Evolutionary conservation across 2,888 invertebrate species (phyloP), one percentile per base, ranked within the genome.

Genomic region (Sinodicranocentrus sp.): DNA sequence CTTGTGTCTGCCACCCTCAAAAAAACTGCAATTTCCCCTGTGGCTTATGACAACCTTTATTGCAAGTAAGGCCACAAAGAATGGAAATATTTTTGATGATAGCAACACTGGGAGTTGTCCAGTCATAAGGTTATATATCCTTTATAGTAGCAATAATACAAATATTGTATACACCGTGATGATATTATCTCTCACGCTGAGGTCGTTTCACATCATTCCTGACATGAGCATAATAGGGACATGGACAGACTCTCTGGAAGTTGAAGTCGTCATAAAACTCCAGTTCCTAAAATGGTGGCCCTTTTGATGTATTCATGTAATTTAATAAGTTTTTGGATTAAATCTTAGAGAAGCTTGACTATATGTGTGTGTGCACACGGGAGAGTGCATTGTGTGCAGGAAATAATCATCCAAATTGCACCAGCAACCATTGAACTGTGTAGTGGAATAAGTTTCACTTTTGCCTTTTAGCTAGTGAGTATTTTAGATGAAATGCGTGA

Each of bases 201-300:
- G 78, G 78, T 78, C 61, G 61, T 78, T 61, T 78, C 68, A 70
- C 61, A 78, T 78, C 78, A 70, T 23, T 68, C 57, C 67, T 78
- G 78, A 78, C 78, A 70, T 57, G 78, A 78, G 78, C 59, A 70
- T 67, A 68, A 77, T 76, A 65, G 21, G 76, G 76, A 76, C 61
- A 28, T 52, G 63, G 65, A 65, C 63, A 52, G 8, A 57, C 6
- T 52, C 8, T 15, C n/a, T 5, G 48, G 48, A 33, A 71, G 52
- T 33, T 21, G 19, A 65, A 65, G 65, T 75, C 75, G 44, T 75
- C 75, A 26, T 75, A 75, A 77, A 77, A 77, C 15, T 67, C 25
- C n/a, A 26, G n/a, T 57, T 68, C 77, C 77, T 57, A 77, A 77
- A 77, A 77, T 77, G 77, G 77, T 57, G 67, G 25, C 43, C 39